A percentile compares a stretch with the other conserved stretches of the same genome.
Conservation (phyloP, 1,140 invertebrate genomes). For the Cryptotermes secundus region DNA sequence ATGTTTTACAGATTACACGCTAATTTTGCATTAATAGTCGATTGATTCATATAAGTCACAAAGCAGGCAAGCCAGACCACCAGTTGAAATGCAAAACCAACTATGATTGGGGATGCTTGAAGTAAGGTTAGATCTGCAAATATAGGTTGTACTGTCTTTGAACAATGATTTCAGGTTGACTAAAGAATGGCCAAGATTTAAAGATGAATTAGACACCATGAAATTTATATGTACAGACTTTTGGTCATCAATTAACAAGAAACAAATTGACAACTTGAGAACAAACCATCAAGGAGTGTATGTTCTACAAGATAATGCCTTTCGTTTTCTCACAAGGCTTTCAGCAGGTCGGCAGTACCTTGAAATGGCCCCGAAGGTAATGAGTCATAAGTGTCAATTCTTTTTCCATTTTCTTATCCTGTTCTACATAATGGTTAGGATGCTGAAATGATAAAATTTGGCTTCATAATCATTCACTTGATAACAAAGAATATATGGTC, state of each 20-base stretch:
- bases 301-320: slow-evolving; percentile 95
- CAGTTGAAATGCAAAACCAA: no score
- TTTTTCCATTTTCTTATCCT: no score
- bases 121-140: no score
- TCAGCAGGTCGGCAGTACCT: slow-evolving; percentile 89
- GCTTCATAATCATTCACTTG: no score
- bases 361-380: slow-evolving; percentile 81
- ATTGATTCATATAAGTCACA: background rate
- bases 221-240: slow-evolving; percentile 99
- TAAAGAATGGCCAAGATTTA: slow-evolving; percentile 89
- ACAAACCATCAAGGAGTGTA: slow-evolving; percentile 99
- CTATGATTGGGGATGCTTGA: no score
- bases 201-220: slow-evolving; percentile 97
- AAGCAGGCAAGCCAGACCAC: no score
- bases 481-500: no score
- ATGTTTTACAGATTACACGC: background rate
- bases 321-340: slow-evolving; percentile 85
- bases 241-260: slow-evolving; percentile 95
- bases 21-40: background rate
- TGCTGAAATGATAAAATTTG: no score
- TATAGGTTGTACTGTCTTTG: background rate
- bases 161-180: slow-evolving; percentile 63
- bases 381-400: slow-evolving; percentile 20
- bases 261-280: slow-evolving; percentile 97
- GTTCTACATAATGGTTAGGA: no score